A percentile compares a stretch with the other conserved stretches of the same genome.
phyloP scores from a whole-genome alignment of 2,797 vertebrate species.

The Melanotaenia parkinsoni region DNA sequence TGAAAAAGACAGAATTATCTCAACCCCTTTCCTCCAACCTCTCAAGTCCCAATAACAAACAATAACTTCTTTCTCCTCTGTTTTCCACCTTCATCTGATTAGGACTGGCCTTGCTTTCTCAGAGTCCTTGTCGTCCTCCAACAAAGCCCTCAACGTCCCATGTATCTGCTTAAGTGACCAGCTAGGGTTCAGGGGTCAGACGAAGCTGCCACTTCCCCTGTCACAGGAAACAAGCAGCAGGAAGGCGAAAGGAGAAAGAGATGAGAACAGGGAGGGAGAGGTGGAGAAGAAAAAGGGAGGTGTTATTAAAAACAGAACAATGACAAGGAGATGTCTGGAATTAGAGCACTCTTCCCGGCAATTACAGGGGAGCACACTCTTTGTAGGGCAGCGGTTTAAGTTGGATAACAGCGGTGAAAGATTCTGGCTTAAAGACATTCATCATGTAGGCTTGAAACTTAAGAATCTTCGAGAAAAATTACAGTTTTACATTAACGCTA shows the following conservation, averaged over 20 bases:
- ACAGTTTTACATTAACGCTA: slow-evolving; percentile 21
- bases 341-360: slow-evolving; percentile 42
- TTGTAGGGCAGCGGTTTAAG: slow-evolving; percentile 30
- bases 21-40: slow-evolving; percentile 22
- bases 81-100: slow-evolving; percentile 68
- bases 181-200: slow-evolving; percentile 73
- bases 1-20: slow-evolving; percentile 23
- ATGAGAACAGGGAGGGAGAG: slow-evolving; percentile 43
- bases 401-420: slow-evolving; percentile 41
- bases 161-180: slow-evolving; percentile 82
- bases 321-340: slow-evolving; percentile 73
- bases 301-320: slow-evolving; percentile 76
- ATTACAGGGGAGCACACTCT: slow-evolving; percentile 6
- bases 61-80: slow-evolving; percentile 63
- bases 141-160: slow-evolving; percentile 77
- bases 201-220: slow-evolving; percentile 83
- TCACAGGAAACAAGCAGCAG: slow-evolving; percentile 80
- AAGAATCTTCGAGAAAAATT: slow-evolving; percentile 36
- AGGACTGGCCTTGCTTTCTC: slow-evolving; percentile 64
- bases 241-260: slow-evolving; percentile 62
- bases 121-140: slow-evolving; percentile 73
- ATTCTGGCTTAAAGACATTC: slow-evolving; percentile 38
- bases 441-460: slow-evolving; percentile 28
- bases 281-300: slow-evolving; percentile 56
- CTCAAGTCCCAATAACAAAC: slow-evolving; percentile 63